These are phyloP conservation scores for Tenebrosternarchus preto DNA, from an alignment of 2,113 vertebrate species.

Conservation along the genomic window DNA sequence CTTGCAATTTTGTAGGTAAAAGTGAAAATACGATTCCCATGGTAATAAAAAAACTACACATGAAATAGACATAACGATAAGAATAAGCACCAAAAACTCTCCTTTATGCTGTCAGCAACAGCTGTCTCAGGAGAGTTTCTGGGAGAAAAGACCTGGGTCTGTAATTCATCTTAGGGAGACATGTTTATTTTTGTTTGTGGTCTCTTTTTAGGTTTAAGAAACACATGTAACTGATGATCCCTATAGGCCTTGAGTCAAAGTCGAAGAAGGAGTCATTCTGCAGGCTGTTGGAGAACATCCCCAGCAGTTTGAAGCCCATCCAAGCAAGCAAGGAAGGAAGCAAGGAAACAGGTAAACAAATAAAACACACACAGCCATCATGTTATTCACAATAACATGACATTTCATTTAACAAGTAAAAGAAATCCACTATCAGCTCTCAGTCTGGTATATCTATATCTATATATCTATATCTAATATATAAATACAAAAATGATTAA, in stretches of 20 bases:
- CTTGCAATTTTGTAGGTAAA: neutral
- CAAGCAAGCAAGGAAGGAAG: too few relatives aligned
- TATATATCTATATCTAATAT: too few relatives aligned
- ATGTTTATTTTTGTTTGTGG: conserved; percentile 55
- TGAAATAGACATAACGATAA: conserved; percentile 34
- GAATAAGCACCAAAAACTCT: conserved; percentile 47
- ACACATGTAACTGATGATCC: conserved; percentile 43
- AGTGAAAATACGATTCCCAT: conserved; percentile 36
- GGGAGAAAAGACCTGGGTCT: conserved; percentile 50
- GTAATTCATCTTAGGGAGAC: conserved; percentile 56
- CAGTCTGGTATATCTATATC: neutral
- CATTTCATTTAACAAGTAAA: neutral
- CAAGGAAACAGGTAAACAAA: neutral
- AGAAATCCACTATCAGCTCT: too few relatives aligned
- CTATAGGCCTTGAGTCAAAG: conserved; percentile 27
- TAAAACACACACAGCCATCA: neutral
- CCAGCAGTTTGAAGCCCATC: neutral
- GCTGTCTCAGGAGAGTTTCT: conserved; percentile 41
- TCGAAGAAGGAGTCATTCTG: conserved; percentile 33
- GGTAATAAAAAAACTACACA: conserved; percentile 37
- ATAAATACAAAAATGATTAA: too few relatives aligned
- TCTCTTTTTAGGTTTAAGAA: conserved; percentile 40
- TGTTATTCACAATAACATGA: neutral
- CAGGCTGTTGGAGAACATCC: conserved; percentile 10
- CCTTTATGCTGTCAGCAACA: conserved; percentile 46